Conservation (phyloP, 2,888 invertebrate species). For the Hanleya hanleyi region DNA sequence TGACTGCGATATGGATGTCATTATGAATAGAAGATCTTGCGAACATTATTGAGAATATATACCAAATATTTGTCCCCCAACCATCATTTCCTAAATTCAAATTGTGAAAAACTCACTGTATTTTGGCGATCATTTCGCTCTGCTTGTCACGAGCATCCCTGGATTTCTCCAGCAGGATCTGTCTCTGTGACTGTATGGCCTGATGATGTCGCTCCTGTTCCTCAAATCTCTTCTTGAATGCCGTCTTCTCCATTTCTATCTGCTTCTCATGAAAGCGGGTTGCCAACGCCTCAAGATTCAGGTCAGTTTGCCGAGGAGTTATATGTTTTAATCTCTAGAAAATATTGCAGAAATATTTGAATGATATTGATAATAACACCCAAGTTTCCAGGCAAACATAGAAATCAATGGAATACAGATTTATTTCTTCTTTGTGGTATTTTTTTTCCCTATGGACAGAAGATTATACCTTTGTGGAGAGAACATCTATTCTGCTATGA, state of each 20-base stretch:
- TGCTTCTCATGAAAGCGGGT: conserved; percentile 69
- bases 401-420: too few relatives aligned
- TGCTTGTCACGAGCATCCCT: conserved; percentile 61
- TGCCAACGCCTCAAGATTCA: conserved; percentile 67
- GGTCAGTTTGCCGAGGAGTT: conserved; percentile 72
- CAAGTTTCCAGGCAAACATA: too few relatives aligned
- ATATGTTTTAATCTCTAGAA: conserved; percentile 68
- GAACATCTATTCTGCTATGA: too few relatives aligned
- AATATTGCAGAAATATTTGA: not conserved
- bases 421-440: too few relatives aligned
- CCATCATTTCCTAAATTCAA: too few relatives aligned
- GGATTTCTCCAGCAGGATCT: conserved; percentile 60
- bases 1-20: too few relatives aligned
- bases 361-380: too few relatives aligned
- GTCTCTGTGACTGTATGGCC: conserved; percentile 61
- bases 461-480: too few relatives aligned
- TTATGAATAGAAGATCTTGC: too few relatives aligned
- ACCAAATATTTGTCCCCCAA: too few relatives aligned
- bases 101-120: conserved; percentile 63
- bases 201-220: conserved; percentile 63
- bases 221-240: conserved; percentile 66
- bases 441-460: too few relatives aligned
- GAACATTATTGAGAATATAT: too few relatives aligned
- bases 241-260: conserved; percentile 67
- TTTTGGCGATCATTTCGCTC: conserved; percentile 71